phyloP scores from a whole-genome alignment of 1,140 invertebrate genomes.

The Atta texana region DNA sequence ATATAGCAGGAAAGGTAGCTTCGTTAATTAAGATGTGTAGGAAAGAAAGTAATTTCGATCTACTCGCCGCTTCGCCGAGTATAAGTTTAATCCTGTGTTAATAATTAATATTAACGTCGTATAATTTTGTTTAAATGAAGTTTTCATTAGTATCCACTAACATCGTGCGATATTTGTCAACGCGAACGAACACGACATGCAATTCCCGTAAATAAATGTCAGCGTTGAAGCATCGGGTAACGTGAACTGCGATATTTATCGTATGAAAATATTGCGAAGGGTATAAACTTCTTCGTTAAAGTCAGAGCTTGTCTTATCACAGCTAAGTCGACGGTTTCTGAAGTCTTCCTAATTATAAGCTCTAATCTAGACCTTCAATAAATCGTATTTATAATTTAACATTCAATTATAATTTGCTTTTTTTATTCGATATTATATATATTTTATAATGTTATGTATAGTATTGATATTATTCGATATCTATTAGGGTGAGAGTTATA shows the following conservation, averaged over 20 bases:
- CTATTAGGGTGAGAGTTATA: not conserved
- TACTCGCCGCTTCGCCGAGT: not conserved
- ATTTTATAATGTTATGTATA: not conserved
- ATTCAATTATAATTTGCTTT: not conserved
- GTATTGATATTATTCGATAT: not conserved
- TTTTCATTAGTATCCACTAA: conserved; percentile 52
- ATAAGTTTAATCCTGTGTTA: conserved; percentile 22
- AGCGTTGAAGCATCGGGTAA: conserved; percentile 49
- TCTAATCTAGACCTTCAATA: not conserved
- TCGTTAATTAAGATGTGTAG: too few species aligned
- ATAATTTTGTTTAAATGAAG: conserved; percentile 56
- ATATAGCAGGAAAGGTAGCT: too few species aligned
- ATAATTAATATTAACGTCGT: conserved; percentile 56
- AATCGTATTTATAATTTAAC: not conserved
- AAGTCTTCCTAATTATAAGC: not conserved
- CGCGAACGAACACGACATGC: conserved; percentile 35
- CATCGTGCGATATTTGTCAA: conserved; percentile 50
- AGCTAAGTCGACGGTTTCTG: not conserved
- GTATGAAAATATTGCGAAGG: conserved; percentile 51
- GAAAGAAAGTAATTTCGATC: conserved; percentile 32
- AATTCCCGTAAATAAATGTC: conserved; percentile 58
- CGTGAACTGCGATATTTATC: conserved; percentile 49
- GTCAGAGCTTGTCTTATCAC: conserved; percentile 2
- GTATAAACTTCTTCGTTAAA: conserved; percentile 53
- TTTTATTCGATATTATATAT: not conserved